These are phyloP conservation scores for Hirudo medicinalis DNA, from an alignment of 1,140 invertebrate genomes.

Conservation along the genomic window DNA sequence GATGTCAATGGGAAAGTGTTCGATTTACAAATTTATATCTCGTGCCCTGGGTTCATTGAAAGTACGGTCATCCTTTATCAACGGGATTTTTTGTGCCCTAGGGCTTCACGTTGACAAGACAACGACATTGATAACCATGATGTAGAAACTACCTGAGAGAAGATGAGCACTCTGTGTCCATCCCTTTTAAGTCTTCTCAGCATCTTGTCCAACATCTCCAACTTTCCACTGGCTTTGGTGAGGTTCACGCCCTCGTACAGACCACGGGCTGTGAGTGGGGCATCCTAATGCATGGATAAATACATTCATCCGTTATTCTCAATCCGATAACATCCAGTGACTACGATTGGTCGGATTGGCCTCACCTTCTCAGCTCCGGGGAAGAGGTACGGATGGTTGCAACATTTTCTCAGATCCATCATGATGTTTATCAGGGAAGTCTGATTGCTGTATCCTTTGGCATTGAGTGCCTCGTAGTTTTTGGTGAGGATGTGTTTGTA, in stretches of 20 bases:
- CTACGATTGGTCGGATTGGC: not conserved
- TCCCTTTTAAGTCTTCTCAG: slow-evolving; percentile 70
- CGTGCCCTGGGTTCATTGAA: too few species aligned
- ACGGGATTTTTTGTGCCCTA: too few species aligned
- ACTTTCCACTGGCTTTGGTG: slow-evolving; percentile 81
- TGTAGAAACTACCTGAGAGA: slow-evolving; percentile 56
- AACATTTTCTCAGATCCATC: slow-evolving; percentile 99
- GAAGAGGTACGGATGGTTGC: slow-evolving; percentile 98
- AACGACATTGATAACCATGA: too few species aligned
- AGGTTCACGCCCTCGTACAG: slow-evolving; percentile 75
- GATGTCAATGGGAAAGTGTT: too few species aligned
- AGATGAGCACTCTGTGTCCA: slow-evolving; percentile 86
- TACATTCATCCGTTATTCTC: not conserved
- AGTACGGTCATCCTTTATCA: too few species aligned
- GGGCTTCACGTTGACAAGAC: too few species aligned
- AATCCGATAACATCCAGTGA: not conserved
- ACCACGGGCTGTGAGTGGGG: slow-evolving; percentile 65
- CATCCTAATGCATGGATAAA: slow-evolving; percentile 26
- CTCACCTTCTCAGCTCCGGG: slow-evolving; percentile 56
- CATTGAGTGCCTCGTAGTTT: slow-evolving; percentile 88
- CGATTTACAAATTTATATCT: too few species aligned
- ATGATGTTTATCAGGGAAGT: slow-evolving; percentile 96
- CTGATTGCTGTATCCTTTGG: slow-evolving; percentile 59
- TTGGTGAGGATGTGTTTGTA: slow-evolving; percentile 93
- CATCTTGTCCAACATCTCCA: slow-evolving; percentile 87